A percentile compares a stretch with the other conserved stretches of the same genome.
Conservation (phyloP, 2,888 invertebrate species). For the Nesidiocoris tenuis region DNA sequence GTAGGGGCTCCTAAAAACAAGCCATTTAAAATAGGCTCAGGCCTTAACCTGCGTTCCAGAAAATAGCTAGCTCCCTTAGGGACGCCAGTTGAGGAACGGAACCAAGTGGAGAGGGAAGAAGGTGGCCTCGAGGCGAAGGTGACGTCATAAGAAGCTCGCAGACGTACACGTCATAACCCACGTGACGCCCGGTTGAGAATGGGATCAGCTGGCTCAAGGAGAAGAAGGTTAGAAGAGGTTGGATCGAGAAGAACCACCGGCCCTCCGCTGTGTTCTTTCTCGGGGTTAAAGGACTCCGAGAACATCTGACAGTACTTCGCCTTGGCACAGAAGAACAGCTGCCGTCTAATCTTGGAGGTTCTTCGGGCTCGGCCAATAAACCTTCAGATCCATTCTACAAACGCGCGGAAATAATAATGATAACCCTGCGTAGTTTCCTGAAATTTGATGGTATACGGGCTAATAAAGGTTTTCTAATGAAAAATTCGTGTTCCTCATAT, state of each 20-base stretch:
- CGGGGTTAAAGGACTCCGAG: constrained; percentile 30
- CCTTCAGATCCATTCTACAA: no score
- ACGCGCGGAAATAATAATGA: no score
- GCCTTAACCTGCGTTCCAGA: no score
- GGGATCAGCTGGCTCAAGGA: constrained; percentile 33
- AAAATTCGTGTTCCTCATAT: no score
- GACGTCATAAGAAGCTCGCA: constrained; percentile 15
- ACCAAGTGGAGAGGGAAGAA: no score
- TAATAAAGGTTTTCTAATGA: background rate
- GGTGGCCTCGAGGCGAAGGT: background rate
- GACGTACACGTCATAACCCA: constrained; percentile 13
- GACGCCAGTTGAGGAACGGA: no score
- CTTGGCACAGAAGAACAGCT: constrained; percentile 11
- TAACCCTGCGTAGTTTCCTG: no score
- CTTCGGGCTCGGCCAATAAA: constrained; percentile 1
- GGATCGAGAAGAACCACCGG: no score
- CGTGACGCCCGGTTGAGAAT: constrained; percentile 32
- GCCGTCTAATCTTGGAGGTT: constrained; percentile 14
- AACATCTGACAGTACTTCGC: background rate
- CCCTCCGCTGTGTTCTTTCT: constrained; percentile 15
- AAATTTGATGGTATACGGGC: background rate
- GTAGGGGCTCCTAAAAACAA: no score
- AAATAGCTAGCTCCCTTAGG: no score
- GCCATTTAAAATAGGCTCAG: no score
- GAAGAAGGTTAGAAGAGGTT: constrained; percentile 10